These are phyloP conservation scores for Drosophila macrothrix DNA, from an alignment of 2,888 invertebrate genomes.

Conservation along the genomic window DNA sequence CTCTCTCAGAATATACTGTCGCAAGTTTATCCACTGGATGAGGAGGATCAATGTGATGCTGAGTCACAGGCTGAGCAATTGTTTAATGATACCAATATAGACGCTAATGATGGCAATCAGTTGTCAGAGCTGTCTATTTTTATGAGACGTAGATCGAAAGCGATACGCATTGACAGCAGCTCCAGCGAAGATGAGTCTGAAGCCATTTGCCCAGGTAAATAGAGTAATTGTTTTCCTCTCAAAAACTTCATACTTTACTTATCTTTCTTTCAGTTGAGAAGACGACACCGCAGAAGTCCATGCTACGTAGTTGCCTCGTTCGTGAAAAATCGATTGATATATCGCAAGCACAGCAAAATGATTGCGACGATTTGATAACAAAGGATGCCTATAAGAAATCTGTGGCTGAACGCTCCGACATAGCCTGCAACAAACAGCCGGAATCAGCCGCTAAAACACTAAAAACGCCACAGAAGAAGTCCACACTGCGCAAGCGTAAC, in stretches of 20 bases:
- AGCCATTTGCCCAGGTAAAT: conserved; percentile 9
- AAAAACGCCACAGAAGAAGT: background rate
- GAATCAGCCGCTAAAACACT: background rate
- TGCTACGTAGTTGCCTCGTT: conserved; percentile 9
- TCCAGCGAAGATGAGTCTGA: conserved; percentile 26
- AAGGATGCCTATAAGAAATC: background rate
- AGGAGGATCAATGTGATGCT: conserved; percentile 8
- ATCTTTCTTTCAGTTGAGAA: conserved; percentile 2
- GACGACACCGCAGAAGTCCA: background rate
- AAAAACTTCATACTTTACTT: background rate
- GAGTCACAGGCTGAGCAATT: conserved; percentile 9
- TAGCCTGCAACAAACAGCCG: background rate
- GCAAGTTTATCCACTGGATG: conserved; percentile 70
- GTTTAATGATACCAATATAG: background rate
- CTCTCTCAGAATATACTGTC: conserved; percentile 77
- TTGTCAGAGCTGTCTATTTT: background rate
- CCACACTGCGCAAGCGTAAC: background rate
- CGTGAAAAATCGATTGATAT: conserved; percentile 16
- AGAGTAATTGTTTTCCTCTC: background rate
- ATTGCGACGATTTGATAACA: background rate
- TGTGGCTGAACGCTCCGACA: background rate
- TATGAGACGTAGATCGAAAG: background rate
- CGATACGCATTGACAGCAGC: conserved; percentile 46
- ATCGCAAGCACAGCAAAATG: background rate
- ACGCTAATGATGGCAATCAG: background rate